Conservation (phyloP, 1,140 invertebrate species). For the Neotoxoptera formosana region DNA sequence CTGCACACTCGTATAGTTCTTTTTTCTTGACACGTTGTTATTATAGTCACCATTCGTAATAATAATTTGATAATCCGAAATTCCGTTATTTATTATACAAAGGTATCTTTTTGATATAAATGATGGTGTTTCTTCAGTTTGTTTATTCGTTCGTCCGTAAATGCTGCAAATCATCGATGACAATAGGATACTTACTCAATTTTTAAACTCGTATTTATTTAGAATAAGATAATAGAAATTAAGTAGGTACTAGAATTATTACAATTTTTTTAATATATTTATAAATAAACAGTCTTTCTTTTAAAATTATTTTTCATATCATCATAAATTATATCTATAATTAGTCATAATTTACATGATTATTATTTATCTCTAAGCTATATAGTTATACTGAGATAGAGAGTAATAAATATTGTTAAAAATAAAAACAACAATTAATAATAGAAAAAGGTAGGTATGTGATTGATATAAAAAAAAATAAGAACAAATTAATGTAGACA, state of each 20-base stretch:
- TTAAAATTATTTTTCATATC: too few relatives aligned
- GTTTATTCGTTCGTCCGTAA: neutral
- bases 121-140: neutral
- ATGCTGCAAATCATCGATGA: neutral
- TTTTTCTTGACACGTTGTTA: neutral
- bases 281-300: too few relatives aligned
- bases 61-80: neutral
- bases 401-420: too few relatives aligned
- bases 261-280: too few relatives aligned
- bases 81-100: neutral
- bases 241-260: neutral
- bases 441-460: too few relatives aligned
- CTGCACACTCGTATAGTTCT: neutral
- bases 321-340: too few relatives aligned
- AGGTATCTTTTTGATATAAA: neutral
- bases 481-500: too few relatives aligned
- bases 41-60: neutral
- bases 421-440: too few relatives aligned
- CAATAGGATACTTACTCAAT: neutral
- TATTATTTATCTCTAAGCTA: too few relatives aligned
- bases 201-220: neutral
- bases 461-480: too few relatives aligned
- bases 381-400: too few relatives aligned
- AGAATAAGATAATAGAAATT: neutral
- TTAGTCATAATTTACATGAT: too few relatives aligned